These are phyloP conservation scores for Romanogobio albipinnatus DNA, from an alignment of 2,113 vertebrate species.

Conservation along the genomic window DNA sequence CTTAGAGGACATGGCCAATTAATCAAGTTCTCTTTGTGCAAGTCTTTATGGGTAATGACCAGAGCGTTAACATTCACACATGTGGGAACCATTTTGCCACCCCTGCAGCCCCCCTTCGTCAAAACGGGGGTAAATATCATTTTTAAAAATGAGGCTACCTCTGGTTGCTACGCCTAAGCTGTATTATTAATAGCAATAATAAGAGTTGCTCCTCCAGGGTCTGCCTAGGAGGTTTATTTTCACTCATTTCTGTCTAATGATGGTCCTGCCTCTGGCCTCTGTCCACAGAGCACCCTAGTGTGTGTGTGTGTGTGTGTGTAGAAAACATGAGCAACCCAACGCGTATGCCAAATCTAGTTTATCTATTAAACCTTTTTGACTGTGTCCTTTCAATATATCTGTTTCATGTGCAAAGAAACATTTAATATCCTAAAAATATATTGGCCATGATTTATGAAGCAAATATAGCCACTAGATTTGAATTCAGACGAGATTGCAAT, in stretches of 20 bases:
- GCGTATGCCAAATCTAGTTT: neutral
- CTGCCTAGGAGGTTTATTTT: conserved; percentile 54
- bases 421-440: neutral
- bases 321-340: conserved; percentile 9
- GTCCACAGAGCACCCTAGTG: conserved; percentile 46
- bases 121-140: conserved; percentile 84
- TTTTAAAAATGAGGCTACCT: conserved; percentile 68
- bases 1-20: conserved; percentile 79
- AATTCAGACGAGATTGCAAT: neutral
- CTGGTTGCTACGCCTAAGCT: conserved; percentile 59
- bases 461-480: neutral
- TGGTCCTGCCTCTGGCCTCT: conserved; percentile 48
- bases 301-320: conserved; percentile 37
- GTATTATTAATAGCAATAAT: conserved; percentile 59
- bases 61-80: conserved; percentile 83
- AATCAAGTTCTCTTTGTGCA: conserved; percentile 84
- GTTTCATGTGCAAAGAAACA: neutral
- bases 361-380: neutral
- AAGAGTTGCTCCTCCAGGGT: conserved; percentile 49
- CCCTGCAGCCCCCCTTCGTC: conserved; percentile 58
- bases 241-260: conserved; percentile 55
- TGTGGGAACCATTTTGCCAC: conserved; percentile 87
- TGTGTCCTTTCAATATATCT: neutral
- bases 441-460: neutral
- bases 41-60: conserved; percentile 81